Base-by-base conservation (phyloP, 2,797 vertebrate species). In the Australoheros facetus region DNA sequence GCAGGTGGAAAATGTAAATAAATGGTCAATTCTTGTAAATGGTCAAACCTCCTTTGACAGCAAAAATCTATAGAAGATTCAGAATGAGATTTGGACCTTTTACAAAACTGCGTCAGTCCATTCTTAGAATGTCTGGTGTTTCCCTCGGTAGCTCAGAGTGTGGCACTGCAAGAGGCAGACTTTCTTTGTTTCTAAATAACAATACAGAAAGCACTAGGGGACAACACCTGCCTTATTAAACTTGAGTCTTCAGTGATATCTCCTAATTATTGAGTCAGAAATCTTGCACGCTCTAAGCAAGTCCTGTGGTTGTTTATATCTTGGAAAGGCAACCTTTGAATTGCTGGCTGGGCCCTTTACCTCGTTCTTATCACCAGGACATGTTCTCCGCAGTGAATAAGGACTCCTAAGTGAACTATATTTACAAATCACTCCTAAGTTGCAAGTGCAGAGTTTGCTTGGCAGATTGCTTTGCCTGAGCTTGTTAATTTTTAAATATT, bases 321-420 rank as follows among this genome's bases (percentile, higher is more conserved):
- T 60, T 6, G 16, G 16, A 76, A 54, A 84, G 55, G 66, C 17
- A 48, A 34, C 72, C 45, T 82, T 72, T 89, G 62, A 84, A 89
- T 90, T 75, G 39, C 87, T 88, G 80, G 57, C 72, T 59, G 9
- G 1, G 80, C 51, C 45, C 39, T 85, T 45, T 71, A 64, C 77
- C 69, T 78, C 74, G 70, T 84, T 82, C 82, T 93, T 93, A 85
- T 87, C 87, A 77, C 71, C 60, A 16, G 51, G 76, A 76, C n/a
- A 32, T 78, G 59, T 83, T 83, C 23, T 81, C 77, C 59, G 11
- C 45, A 56, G 53, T 87, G n/a, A 86, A 84, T 78, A 79, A 14
- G 34, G 71, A 42, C 28, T 53, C 23, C 19, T 77, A 42, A 69
- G 48, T 69, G 48, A 56, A 76, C 30, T 45, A 14, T 66, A 30